Base-by-base conservation (phyloP, 2,797 vertebrate species). In the Lateolabrax maculatus region DNA sequence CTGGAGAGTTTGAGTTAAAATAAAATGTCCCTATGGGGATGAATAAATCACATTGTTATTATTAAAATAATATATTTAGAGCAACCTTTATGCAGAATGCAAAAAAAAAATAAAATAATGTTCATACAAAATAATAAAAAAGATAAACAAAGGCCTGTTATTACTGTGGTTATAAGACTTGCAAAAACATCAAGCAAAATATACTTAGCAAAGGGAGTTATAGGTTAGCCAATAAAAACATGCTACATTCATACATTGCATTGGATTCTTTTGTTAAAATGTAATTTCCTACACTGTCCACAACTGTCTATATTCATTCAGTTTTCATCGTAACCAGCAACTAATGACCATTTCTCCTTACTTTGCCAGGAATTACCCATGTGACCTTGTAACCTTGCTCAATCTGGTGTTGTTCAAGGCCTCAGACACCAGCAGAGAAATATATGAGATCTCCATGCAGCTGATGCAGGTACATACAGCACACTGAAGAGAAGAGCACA, bases 381-480 rank as follows among this genome's bases (percentile, higher is more conserved):
- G 98, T 92, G 98, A 99, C 94, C 96, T 99, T 8, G 98, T 99
- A 90, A 99, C 97, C 0, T 91, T 99, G 90, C 94, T 99, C 89
- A 99, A 99, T 91, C 94, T 99, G 76, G 98, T 99, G 72, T 93
- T 99, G 21, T 99, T 99, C 94, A 99, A 99, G 86, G 97, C 98
- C 16, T 99, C 98, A 81, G 98, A 99, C 90, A 99, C 97, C 84
- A 98, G 96, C 95, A 95, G 98, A 87, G 98, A 99, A 87, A 98
- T 99, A 81, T 99, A 99, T 87, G 98, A 99, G 93, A 98, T 99
- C 87, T 98, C 98, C 82, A 99, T 99, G 97, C 98, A 99, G 93
- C 96, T 99, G 77, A 99, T 99, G 97, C 98, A 99, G 97, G 98
- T 96, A 95, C 1, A 91, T 65, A 27, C 55, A 75, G 9, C 36